Evolutionary conservation across 2,797 vertebrate genomes (phyloP).

Genomic region (Menidia menidia): DNA sequence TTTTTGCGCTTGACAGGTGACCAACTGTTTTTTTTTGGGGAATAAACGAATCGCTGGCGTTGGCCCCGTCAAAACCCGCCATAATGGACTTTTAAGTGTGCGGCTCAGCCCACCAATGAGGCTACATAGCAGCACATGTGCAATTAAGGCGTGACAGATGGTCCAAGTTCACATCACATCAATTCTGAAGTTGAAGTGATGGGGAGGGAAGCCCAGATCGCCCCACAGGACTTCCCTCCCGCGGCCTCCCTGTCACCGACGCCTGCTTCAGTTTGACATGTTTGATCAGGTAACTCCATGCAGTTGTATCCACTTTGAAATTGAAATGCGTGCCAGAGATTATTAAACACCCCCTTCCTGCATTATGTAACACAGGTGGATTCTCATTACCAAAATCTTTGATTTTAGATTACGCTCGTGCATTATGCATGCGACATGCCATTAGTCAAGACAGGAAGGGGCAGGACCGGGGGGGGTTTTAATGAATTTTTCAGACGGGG

Average conservation of each 20-base stretch:
- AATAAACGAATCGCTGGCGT: conserved; percentile 33
- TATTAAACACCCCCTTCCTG: conserved; percentile 46
- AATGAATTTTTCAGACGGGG: conserved; percentile 72
- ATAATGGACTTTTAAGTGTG: conserved; percentile 40
- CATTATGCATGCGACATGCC: conserved; percentile 70
- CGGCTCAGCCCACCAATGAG: conserved; percentile 47
- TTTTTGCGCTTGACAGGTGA: conserved; percentile 19
- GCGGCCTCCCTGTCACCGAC: conserved; percentile 47
- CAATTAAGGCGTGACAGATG: conserved; percentile 77
- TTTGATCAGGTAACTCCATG: conserved; percentile 72
- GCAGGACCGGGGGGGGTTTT: conserved; percentile 39
- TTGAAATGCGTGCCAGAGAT: conserved; percentile 59
- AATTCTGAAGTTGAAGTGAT: conserved; percentile 55
- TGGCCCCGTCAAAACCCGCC: conserved; percentile 26
- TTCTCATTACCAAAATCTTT: conserved; percentile 52
- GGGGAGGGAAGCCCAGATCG: conserved; percentile 51
- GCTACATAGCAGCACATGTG: conserved; percentile 56
- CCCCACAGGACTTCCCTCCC: conserved; percentile 41
- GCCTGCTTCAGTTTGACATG: conserved; percentile 58
- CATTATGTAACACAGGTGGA: conserved; percentile 61
- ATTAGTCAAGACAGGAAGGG: conserved; percentile 63
- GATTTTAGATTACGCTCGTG: conserved; percentile 63
- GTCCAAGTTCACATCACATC: conserved; percentile 73
- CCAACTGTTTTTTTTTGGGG: conserved; percentile 31
- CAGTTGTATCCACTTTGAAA: conserved; percentile 60